Evolutionary conservation across 53 echinoderm and acorn worm genomes (phyloP).

Genomic region (Mesocentrotus franciscanus): DNA sequence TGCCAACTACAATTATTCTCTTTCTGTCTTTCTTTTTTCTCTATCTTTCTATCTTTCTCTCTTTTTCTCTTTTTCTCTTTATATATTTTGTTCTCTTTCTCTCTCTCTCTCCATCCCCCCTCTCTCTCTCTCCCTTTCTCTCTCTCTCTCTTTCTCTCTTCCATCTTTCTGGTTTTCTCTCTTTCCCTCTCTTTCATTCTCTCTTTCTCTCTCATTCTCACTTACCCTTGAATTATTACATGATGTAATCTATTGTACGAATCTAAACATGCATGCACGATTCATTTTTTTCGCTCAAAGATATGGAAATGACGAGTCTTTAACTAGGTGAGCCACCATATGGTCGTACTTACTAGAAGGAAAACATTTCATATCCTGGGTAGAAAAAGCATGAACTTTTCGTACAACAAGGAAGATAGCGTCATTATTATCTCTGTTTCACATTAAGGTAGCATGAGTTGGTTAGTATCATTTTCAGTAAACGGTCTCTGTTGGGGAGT

Average conservation of each 20-base stretch:
- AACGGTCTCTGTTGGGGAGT: neutral
- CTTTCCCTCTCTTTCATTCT: neutral
- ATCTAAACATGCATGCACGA: neutral
- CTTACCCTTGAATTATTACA: neutral
- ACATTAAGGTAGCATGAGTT: constrained; percentile 9
- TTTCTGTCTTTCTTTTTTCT: neutral
- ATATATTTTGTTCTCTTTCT: neutral
- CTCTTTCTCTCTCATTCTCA: neutral
- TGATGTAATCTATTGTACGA: neutral
- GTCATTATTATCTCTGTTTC: neutral
- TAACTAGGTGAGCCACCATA: neutral
- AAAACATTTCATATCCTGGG: constrained; percentile 33
- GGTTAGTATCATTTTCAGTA: neutral
- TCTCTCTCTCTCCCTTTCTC: neutral
- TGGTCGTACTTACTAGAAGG: neutral
- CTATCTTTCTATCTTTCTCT: neutral
- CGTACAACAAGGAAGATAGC: neutral
- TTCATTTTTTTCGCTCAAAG: neutral
- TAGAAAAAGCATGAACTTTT: neutral
- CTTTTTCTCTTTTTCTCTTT: neutral
- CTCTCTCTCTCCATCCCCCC: neutral
- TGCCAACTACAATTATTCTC: neutral
- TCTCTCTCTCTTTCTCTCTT: neutral
- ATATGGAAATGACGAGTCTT: neutral
- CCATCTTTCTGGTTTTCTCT: no score